Conservation (phyloP, 2,113 vertebrate species). For the Anoplopoma fimbria region DNA sequence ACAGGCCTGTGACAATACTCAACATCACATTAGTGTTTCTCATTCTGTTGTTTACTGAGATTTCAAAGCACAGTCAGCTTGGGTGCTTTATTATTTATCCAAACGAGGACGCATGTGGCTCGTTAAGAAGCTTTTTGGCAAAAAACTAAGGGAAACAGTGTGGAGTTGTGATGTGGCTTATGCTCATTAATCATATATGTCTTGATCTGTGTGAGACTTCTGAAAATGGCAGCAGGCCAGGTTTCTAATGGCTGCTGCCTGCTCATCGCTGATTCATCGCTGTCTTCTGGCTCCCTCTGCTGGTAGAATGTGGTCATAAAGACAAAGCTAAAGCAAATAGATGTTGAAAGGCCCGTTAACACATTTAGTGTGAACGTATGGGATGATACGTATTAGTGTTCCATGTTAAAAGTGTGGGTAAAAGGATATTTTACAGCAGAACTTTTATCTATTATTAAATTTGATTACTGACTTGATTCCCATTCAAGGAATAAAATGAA, state of each 20-base stretch:
- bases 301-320: not conserved
- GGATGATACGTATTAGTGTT: no score
- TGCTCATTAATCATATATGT: conserved; percentile 2
- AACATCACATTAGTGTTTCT: not conserved
- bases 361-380: not conserved
- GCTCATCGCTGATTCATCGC: not conserved
- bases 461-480: not conserved
- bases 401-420: no score
- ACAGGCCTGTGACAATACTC: not conserved
- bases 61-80: not conserved
- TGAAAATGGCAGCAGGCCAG: conserved; percentile 38
- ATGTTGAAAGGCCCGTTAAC: no score
- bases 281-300: conserved; percentile 49
- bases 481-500: no score
- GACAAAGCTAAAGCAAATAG: not conserved
- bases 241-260: conserved; percentile 4
- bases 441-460: no score
- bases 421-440: no score
- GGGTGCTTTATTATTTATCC: not conserved
- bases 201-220: not conserved
- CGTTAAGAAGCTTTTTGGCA: not conserved
- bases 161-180: not conserved
- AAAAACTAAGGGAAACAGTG: not conserved
- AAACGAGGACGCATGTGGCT: not conserved
- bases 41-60: not conserved